Percentiles rank a stretch among this genome's conserved stretches.
These are phyloP conservation scores for Mobula hypostoma DNA, from an alignment of 2,113 vertebrate genomes.

Conservation along the genomic window DNA sequence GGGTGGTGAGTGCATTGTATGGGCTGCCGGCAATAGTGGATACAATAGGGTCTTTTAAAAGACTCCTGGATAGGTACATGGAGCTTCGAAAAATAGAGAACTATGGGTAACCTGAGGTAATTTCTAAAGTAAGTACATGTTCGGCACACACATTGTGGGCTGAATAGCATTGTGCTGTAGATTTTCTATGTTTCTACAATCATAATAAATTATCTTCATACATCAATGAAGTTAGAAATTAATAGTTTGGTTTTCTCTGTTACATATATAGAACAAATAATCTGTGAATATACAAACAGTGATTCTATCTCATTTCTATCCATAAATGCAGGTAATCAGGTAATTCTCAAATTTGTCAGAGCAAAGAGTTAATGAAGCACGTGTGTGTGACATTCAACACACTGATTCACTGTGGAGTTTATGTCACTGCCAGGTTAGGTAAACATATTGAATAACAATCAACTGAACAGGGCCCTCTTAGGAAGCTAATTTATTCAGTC, in stretches of 20 bases:
- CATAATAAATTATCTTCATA: neutral
- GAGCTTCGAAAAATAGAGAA: no score
- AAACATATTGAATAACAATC: conserved; percentile 10
- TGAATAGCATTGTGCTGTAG: no score
- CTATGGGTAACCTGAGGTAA: no score
- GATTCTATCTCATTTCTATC: neutral
- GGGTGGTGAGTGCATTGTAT: no score
- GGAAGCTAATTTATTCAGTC: neutral
- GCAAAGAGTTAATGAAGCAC: neutral
- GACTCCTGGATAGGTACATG: no score
- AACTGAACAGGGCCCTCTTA: neutral
- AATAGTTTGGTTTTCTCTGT: neutral
- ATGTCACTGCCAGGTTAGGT: neutral
- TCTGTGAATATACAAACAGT: neutral
- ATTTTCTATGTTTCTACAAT: neutral
- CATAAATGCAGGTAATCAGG: neutral
- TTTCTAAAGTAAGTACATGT: no score
- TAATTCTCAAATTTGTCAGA: neutral
- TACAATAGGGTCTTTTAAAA: no score
- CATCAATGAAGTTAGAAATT: neutral
- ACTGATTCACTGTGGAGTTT: neutral
- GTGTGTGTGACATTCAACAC: neutral
- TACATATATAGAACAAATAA: no score
- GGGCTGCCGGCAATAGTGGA: no score
- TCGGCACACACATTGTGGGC: no score